These are phyloP conservation scores for Ginglymostoma cirratum DNA, from an alignment of 2,113 vertebrate species.

Conservation along the genomic window DNA sequence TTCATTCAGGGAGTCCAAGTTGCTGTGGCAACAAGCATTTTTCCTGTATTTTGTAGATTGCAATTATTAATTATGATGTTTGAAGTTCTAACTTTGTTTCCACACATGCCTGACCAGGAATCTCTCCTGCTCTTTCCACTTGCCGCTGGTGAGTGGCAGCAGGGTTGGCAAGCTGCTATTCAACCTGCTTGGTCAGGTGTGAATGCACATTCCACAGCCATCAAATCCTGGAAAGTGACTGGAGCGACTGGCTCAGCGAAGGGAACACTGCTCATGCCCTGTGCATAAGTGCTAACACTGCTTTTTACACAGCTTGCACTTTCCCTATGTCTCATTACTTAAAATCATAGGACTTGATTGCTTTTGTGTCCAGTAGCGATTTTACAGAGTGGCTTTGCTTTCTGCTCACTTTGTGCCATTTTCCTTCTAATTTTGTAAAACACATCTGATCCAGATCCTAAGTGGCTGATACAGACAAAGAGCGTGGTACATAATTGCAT, in stretches of 20 bases:
- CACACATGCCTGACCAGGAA: background rate
- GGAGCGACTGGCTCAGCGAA: background rate
- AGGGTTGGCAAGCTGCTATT: background rate
- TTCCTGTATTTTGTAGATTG: background rate
- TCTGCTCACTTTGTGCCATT: background rate
- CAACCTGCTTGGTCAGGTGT: background rate
- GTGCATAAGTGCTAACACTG: background rate
- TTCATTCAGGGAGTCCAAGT: background rate
- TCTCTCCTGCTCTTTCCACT: background rate
- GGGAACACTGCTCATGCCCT: background rate
- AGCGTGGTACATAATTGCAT: background rate
- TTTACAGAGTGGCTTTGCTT: background rate
- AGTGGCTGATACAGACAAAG: background rate
- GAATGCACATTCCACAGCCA: background rate
- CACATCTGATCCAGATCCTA: background rate
- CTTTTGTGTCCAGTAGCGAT: background rate
- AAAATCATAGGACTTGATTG: background rate
- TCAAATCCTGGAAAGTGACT: background rate
- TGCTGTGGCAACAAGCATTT: background rate
- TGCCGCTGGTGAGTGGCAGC: background rate
- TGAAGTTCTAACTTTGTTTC: background rate
- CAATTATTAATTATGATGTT: background rate
- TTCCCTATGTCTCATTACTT: background rate
- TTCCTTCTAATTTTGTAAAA: background rate
- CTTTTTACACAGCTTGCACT: background rate